A percentile compares a stretch with the other conserved stretches of the same genome.
These are phyloP conservation scores for Equus quagga DNA, from an alignment of 2,113 vertebrate species.

Conservation along the genomic window DNA sequence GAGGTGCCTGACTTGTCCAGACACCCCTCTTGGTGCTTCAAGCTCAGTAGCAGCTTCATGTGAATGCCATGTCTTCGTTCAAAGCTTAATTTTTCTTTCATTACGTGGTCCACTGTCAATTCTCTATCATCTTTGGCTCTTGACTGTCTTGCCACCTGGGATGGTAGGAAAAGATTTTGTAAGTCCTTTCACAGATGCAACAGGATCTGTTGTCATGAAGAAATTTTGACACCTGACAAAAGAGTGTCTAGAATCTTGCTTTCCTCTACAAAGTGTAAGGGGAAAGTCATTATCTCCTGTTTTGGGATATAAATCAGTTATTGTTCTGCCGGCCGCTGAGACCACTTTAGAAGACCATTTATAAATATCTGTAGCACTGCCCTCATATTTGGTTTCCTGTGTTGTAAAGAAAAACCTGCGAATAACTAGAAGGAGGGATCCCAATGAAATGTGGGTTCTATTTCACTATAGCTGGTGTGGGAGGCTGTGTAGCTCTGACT, in stretches of 20 bases:
- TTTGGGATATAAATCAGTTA: neutral
- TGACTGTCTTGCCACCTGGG: neutral
- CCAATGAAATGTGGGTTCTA: slow-evolving; percentile 80
- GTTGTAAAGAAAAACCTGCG: slow-evolving; percentile 85
- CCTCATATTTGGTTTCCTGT: slow-evolving; percentile 84
- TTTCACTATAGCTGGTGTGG: slow-evolving; percentile 66
- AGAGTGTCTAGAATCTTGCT: neutral
- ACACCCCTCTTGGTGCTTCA: neutral
- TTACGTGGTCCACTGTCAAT: accelerated
- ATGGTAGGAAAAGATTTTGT: neutral
- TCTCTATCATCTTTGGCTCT: neutral
- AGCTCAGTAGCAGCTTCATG: too few relatives aligned
- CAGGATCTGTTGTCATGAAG: neutral
- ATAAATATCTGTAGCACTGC: slow-evolving; percentile 37
- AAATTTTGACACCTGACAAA: neutral
- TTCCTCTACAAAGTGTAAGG: neutral
- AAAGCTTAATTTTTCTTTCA: too few relatives aligned
- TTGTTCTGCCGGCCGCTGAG: neutral
- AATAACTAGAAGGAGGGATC: slow-evolving; percentile 83
- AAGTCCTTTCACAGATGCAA: neutral
- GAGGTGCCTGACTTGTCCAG: neutral
- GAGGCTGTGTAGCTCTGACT: slow-evolving; percentile 80
- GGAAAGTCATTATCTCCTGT: neutral
- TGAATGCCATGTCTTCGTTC: neutral
- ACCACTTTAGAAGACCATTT: neutral